Evolutionary conservation across 2,888 invertebrate genomes (phyloP), one percentile per base, ranked within the genome.

Genomic region (Caprella mutica): DNA sequence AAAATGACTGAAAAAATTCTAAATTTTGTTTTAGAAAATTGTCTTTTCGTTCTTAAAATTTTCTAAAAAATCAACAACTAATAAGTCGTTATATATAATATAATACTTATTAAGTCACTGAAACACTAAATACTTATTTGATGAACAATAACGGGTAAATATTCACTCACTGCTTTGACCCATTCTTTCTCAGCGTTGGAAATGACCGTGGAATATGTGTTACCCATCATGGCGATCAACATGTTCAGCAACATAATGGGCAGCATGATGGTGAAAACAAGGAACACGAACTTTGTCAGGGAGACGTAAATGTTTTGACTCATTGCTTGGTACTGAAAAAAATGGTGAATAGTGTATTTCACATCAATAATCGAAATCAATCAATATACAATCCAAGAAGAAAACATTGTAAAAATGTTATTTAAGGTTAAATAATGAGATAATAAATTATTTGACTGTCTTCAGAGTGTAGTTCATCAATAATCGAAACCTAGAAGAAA

Each of bases 161-260:
- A 33, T 6, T 12, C 19, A 61, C 60, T 58, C 69, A 83, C 87
- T 79, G 92, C 92, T 72, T 93, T 92, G 72, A 94, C 86, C 89
- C 92, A 98, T 72, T 98, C 97, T 74, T 97, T 97, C 74, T 97
- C 97, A 33, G 96, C 96, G 71, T 94, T 92, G 71, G 92, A 90
- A 67, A 96, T 98, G 59, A 98, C 93, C 68, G 90, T 89, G 0
- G 93, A 91, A 72, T 98, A 98, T 0, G 98, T 98, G 74, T 97
- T 97, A 33, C 97, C 97, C 97, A 98, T 98, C 97, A 97, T 98
- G 65, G 98, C 98, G 66, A 98, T 98, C 73, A 98, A 80, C 85
- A 86, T 97, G 81, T 97, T 97, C 14, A 97, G 80, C 69, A 97
- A 76, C 50, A 97, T 76, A 69, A 97, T 96, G 1, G 97, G 97